Conservation (phyloP, 2,888 invertebrate genomes). For the Amblyjoppa fuscipennis region DNA sequence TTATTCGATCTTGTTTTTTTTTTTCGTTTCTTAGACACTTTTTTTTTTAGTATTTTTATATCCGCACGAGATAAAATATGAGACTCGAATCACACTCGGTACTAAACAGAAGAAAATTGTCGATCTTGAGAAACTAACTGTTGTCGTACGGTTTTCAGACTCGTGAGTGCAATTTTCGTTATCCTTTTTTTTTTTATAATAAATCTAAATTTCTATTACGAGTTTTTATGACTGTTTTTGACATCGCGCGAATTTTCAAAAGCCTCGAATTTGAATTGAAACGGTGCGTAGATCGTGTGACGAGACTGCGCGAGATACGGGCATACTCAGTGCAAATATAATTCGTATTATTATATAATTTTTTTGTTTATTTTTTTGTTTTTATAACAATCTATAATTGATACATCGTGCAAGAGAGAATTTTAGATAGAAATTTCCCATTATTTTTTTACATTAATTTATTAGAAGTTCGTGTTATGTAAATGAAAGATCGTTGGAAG, state of each 20-base stretch:
- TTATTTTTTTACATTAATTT: constrained; percentile 69
- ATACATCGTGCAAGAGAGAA: constrained; percentile 64
- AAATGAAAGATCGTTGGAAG: constrained; percentile 65
- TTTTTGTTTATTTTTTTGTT: constrained; percentile 47
- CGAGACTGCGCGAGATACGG: constrained; percentile 58
- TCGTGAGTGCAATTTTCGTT: constrained; percentile 17
- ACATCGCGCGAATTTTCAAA: constrained; percentile 11
- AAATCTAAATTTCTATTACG: constrained; percentile 24
- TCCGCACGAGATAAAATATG: background rate
- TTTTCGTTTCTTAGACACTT: constrained; percentile 14
- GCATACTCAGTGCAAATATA: constrained; percentile 67
- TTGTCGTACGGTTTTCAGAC: background rate
- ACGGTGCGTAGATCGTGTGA: constrained; percentile 42
- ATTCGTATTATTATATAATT: constrained; percentile 55
- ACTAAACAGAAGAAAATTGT: background rate
- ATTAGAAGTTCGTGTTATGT: constrained; percentile 69
- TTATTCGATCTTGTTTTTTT: constrained; percentile 22
- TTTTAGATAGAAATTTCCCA: constrained; percentile 65
- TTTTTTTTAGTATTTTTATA: background rate
- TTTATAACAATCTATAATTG: constrained; percentile 49
- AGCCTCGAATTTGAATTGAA: constrained; percentile 2
- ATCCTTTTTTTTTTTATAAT: constrained; percentile 20
- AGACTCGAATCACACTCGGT: background rate
- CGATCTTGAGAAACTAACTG: constrained; percentile 6
- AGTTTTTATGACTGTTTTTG: constrained; percentile 3